A percentile compares a stretch with the other conserved stretches of the same genome.
Evolutionary conservation across 2,888 invertebrate species (phyloP).

Genomic region (Coecobrya sp.): DNA sequence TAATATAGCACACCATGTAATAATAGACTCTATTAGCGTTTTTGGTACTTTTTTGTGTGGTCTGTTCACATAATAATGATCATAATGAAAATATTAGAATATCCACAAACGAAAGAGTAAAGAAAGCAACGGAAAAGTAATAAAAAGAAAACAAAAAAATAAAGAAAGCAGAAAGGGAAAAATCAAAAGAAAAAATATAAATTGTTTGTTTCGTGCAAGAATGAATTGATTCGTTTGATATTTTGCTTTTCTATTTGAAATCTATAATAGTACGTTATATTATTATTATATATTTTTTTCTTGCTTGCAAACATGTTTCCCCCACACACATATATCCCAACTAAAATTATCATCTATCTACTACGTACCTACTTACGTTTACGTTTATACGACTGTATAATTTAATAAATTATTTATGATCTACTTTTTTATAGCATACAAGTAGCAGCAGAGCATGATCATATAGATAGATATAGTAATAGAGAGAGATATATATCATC

Average conservation of each 20-base stretch:
- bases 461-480: background rate
- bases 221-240: constrained; percentile 57
- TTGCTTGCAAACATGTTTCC: constrained; percentile 41
- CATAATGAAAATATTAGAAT: background rate
- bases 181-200: background rate
- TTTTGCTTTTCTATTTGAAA: constrained; percentile 35
- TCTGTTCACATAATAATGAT: constrained; percentile 8
- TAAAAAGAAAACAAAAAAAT: background rate
- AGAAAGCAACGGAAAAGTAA: background rate
- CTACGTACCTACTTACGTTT: constrained; percentile 22
- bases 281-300: background rate
- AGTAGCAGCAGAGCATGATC: constrained; percentile 57
- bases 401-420: constrained; percentile 36
- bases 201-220: constrained; percentile 44
- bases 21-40: background rate
- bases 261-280: constrained; percentile 10
- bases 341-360: constrained; percentile 1
- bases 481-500: background rate
- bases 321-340: constrained; percentile 27
- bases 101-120: background rate
- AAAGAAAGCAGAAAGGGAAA: constrained; percentile 22
- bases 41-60: background rate
- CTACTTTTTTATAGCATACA: constrained; percentile 56
- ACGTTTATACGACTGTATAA: constrained; percentile 19
- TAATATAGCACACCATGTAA: too few relatives aligned